Evolutionary conservation across 2,113 vertebrate species (phyloP).

Genomic region (Nothocercus nigrocapillus): DNA sequence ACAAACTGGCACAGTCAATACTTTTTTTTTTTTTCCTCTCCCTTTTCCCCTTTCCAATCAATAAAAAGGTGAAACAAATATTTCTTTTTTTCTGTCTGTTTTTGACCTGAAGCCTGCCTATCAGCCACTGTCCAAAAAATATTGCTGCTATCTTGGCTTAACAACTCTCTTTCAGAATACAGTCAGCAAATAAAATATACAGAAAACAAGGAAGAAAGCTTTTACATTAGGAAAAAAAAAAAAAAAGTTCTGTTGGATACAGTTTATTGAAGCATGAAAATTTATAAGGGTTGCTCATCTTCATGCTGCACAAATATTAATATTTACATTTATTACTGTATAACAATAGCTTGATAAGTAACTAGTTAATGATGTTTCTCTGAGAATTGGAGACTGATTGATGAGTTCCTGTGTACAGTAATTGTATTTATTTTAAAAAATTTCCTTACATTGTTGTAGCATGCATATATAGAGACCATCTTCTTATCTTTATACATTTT

Average conservation of each 20-base stretch:
- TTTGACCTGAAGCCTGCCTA: background rate
- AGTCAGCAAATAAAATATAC: background rate
- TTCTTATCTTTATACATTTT: background rate
- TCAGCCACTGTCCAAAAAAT: background rate
- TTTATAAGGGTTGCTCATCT: background rate
- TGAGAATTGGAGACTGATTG: background rate
- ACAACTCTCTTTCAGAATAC: background rate
- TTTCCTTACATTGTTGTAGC: background rate
- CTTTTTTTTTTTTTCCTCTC: background rate
- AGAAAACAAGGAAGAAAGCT: background rate
- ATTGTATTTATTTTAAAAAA: background rate
- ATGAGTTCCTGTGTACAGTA: background rate
- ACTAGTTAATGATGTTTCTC: background rate
- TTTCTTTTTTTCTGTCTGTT: slow-evolving; percentile 23
- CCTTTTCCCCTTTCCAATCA: background rate
- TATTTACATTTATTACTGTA: background rate
- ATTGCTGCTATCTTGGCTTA: background rate
- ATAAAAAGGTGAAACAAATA: background rate
- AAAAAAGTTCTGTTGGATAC: background rate
- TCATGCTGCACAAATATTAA: background rate
- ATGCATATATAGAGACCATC: background rate
- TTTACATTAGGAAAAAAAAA: background rate
- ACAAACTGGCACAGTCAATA: background rate
- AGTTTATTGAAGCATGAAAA: background rate
- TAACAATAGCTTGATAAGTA: background rate